phyloP scores from a whole-genome alignment of 2,888 invertebrate genomes.

The Drosophila quasianomalipes region DNA sequence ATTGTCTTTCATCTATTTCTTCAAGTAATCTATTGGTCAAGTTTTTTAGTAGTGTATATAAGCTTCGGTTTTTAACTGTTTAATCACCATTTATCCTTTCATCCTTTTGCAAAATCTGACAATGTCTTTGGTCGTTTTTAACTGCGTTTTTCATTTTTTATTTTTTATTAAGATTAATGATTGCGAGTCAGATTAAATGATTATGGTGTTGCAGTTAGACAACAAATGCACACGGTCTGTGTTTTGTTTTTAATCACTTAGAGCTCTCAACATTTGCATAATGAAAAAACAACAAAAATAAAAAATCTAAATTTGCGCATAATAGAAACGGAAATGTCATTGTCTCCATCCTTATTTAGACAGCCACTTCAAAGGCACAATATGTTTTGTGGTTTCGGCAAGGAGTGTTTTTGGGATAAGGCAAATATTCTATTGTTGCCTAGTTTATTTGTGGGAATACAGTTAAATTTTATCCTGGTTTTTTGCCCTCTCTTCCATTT shows the following conservation, averaged over 20 bases:
- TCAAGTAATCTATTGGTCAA: no score
- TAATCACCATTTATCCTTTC: constrained; percentile 10
- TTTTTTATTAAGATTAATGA: constrained; percentile 84
- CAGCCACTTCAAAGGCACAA: constrained; percentile 55
- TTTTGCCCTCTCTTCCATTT: constrained; percentile 64
- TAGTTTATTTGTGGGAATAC: constrained; percentile 17
- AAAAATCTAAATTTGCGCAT: constrained; percentile 8
- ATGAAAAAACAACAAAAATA: constrained; percentile 59
- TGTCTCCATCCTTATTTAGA: constrained; percentile 36
- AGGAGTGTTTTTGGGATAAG: constrained; percentile 24
- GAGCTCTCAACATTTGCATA: constrained; percentile 65
- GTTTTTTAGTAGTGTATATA: constrained; percentile 16
- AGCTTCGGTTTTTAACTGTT: not conserved
- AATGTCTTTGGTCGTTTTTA: constrained; percentile 42
- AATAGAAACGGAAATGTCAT: constrained; percentile 38
- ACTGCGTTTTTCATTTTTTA: constrained; percentile 30
- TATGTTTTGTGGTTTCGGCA: constrained; percentile 18
- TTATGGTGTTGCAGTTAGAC: constrained; percentile 49
- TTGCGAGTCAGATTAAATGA: constrained; percentile 63
- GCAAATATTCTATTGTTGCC: constrained; percentile 33
- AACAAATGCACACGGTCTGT: constrained; percentile 17
- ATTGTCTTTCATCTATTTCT: not conserved
- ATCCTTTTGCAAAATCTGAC: constrained; percentile 44
- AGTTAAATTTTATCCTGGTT: constrained; percentile 18
- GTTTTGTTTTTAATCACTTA: constrained; percentile 64